Conservation (phyloP, 2,797 vertebrate species). For the Mus minutoides region DNA sequence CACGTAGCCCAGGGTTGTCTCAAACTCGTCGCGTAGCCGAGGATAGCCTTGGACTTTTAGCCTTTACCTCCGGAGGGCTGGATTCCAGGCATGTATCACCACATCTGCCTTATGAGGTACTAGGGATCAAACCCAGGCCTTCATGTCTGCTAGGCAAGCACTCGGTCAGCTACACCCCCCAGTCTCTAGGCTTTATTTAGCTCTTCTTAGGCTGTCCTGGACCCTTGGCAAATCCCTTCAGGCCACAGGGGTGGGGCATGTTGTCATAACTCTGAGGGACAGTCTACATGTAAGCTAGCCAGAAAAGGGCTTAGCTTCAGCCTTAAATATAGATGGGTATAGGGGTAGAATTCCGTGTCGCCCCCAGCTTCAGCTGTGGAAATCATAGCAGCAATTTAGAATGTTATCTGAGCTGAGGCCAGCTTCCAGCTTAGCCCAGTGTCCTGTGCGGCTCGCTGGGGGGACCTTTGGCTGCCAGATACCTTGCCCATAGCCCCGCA, state of each 20-base stretch:
- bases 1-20: neutral
- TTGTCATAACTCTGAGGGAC: neutral
- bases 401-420: neutral
- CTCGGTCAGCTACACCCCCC: neutral
- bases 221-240: neutral
- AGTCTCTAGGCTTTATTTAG: neutral
- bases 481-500: neutral
- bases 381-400: neutral
- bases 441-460: neutral
- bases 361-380: neutral
- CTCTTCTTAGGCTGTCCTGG: neutral
- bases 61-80: neutral
- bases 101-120: neutral
- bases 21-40: neutral
- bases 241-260: neutral
- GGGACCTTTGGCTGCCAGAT: neutral
- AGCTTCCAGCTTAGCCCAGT: too few species aligned
- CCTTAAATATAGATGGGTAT: neutral
- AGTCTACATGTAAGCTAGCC: neutral
- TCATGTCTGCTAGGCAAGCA: neutral
- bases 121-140: neutral
- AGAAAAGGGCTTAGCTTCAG: neutral
- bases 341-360: neutral
- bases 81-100: neutral
- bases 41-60: neutral